Percentiles rank a stretch among this genome's conserved stretches.
Evolutionary conservation across 1,140 invertebrate genomes (phyloP).

Genomic region (Patella vulgata): DNA sequence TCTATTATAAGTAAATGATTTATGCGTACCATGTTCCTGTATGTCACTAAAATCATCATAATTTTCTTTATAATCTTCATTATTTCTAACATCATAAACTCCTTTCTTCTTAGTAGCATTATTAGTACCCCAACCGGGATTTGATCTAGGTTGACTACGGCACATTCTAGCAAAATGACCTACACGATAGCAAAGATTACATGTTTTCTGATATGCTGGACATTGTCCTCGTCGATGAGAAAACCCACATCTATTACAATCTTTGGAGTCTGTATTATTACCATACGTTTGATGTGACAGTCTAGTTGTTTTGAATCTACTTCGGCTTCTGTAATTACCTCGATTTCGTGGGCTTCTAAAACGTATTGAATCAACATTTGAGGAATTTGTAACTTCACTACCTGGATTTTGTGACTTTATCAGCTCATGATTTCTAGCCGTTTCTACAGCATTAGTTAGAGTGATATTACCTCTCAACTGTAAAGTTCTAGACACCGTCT

Average conservation of each 20-base stretch:
- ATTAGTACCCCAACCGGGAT: background rate
- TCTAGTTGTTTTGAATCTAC: too few relatives aligned
- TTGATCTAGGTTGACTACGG: conserved; percentile 1
- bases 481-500: too few relatives aligned
- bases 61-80: conserved; percentile 6
- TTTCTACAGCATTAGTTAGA: too few relatives aligned
- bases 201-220: background rate
- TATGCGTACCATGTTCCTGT: background rate
- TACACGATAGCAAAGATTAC: background rate
- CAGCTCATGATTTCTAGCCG: background rate
- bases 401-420: background rate
- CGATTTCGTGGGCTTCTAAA: too few relatives aligned
- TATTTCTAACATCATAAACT: background rate
- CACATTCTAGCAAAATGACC: background rate
- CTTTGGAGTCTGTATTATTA: too few relatives aligned
- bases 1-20: background rate
- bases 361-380: too few relatives aligned
- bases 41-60: conserved; percentile 3
- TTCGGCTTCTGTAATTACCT: too few relatives aligned
- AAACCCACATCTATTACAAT: conserved; percentile 11
- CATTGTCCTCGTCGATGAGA: background rate
- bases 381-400: too few relatives aligned
- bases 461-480: too few relatives aligned
- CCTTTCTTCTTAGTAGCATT: background rate
- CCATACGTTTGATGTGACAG: too few relatives aligned